Evolutionary conservation across 2,113 vertebrate genomes (phyloP), one percentile per base, ranked within the genome.

Genomic region (Plestiodon gilberti): DNA sequence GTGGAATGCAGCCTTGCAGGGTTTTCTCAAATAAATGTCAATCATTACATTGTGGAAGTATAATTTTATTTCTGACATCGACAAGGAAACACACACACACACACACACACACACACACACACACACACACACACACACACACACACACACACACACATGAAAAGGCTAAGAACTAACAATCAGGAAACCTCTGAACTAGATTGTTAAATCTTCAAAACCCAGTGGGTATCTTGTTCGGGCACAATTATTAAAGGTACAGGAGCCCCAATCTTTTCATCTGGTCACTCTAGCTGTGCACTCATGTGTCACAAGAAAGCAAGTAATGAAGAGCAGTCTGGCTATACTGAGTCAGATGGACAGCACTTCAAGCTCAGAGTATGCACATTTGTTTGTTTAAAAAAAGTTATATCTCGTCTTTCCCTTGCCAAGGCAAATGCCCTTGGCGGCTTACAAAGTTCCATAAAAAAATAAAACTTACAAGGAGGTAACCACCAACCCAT

Each of bases 1-100:
- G 78, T 65, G 67, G 61, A 91, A 38, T 62, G 87, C 62, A 86
- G 74, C 83, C 38, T 30, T 61, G 18, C 33, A 78, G 62, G 48
- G 83, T 87, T 91, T 55, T 61, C 35, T 76, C 71, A 90, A 91
- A 52, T 88, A 91, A 84, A 83, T 55, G 30, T 57, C 38, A 83
- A 11, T 84, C 84, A 88, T 80, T 77, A 89, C 82, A 40, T 62
- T 65, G 73, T 38, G 25, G 23, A 69, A 33, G 10, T 73, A 22
- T n/a, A 22, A 3, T 65, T 76, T 64, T 65, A 76, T 76, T 76
- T 76, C 57, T 76, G 30, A 6, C 40, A 52, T 76, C 15, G 35
- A 74, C 18, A 13, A 64, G 48, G 13, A 64, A 52, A 64, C 52
- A 30, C 9, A 62, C n/a, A 65, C 38, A 23, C 17, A 61, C 61